Base-by-base conservation (phyloP, 2,113 vertebrate genomes). In the Ailuropoda melanoleuca region DNA sequence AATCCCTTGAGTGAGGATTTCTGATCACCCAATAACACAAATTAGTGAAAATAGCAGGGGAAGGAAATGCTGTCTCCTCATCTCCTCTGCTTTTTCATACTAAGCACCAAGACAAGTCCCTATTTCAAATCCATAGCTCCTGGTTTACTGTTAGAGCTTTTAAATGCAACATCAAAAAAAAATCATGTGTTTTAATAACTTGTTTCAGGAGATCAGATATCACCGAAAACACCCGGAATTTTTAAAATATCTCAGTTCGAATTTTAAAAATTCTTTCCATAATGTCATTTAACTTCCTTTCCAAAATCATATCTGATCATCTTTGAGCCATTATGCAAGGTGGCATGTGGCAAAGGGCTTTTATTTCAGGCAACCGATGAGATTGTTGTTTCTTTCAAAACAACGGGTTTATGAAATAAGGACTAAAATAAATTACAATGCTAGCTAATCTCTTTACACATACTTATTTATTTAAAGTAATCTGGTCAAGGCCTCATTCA, bases 1-100 rank as follows among this genome's bases (percentile, higher is more conserved):
- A 92, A 96, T 97, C 92, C 92, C 89, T 84, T 95, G 89, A 96
- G 85, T 86, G 58, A 89, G 91, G 86, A 68, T 88, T 96, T 87
- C 85, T 88, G 93, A 90, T 97, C 92, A 77, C 70, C 93, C 88
- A 89, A 39, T 95, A 90, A 94, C n/a, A 88, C 43, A 87, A 80
- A 86, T 91, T 84, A 87, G 66, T 39, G 53, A 93, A 89, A 89
- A 90, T 8, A 75, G 64, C 6, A 24, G 53, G 66, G 37, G 58
- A 75, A 83, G 31, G 53, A 93, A 87, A 75, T 13, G 8, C 11
- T 84, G 43, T 43, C 55, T n/a, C 15, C 14, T 93, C 5, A 39
- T 60, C 56, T 96, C 39, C 4, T 80, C 83, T 95, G 60, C 68
- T 55, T 37, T 74, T 93, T 85, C 26, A 50, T 50, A 1, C n/a